These are phyloP conservation scores for Xenopus borealis DNA, from an alignment of 2,113 vertebrate genomes.

Conservation along the genomic window DNA sequence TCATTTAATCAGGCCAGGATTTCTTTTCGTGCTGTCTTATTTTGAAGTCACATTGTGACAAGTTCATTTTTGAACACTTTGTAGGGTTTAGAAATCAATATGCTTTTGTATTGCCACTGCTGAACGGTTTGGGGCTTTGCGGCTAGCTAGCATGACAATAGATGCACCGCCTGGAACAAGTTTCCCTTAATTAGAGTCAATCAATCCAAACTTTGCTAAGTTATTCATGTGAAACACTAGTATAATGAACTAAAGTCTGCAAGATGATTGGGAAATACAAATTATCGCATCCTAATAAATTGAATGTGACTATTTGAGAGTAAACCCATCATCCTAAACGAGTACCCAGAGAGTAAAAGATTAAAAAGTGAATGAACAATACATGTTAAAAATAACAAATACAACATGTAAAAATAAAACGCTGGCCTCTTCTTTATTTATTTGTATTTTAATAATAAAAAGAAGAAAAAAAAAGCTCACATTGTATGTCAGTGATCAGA, in stretches of 20 bases:
- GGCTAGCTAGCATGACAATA: slow-evolving; percentile 98
- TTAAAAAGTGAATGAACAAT: slow-evolving; percentile 63
- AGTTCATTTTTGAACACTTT: slow-evolving; percentile 80
- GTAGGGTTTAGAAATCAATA: slow-evolving; percentile 92
- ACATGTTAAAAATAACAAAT: slow-evolving; percentile 67
- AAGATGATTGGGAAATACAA: slow-evolving; percentile 99
- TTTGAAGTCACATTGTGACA: slow-evolving; percentile 61
- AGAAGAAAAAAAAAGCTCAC: too few relatives aligned
- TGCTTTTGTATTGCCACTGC: slow-evolving; percentile 82
- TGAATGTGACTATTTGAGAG: slow-evolving; percentile 80
- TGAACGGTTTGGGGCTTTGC: slow-evolving; percentile 79
- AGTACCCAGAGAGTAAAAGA: slow-evolving; percentile 62
- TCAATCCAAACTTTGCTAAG: slow-evolving; percentile 99
- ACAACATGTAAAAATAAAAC: slow-evolving; percentile 28
- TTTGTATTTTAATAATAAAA: not conserved
- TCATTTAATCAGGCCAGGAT: not conserved
- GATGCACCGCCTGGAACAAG: slow-evolving; percentile 98
- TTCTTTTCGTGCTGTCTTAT: slow-evolving; percentile 43
- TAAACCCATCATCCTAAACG: slow-evolving; percentile 65
- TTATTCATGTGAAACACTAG: slow-evolving; percentile 99
- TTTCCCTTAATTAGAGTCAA: slow-evolving; percentile 99
- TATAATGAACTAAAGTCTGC: slow-evolving; percentile 99
- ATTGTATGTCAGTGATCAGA: too few relatives aligned
- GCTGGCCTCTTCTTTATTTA: not conserved
- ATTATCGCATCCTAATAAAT: slow-evolving; percentile 91